phyloP scores from a whole-genome alignment of 2,113 vertebrate genomes.

The Hyaena hyaena region DNA sequence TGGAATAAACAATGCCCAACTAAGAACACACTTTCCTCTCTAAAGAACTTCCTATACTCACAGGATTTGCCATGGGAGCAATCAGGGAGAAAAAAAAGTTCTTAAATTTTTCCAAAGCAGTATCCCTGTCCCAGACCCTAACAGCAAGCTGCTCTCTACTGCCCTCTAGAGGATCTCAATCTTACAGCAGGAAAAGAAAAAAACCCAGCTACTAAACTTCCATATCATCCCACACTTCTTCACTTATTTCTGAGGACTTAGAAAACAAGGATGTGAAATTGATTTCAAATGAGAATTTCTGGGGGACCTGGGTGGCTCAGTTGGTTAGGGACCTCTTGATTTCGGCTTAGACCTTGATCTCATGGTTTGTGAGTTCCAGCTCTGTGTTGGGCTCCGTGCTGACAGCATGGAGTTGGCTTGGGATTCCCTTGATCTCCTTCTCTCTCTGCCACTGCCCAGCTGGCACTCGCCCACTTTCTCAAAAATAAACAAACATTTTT shows the following conservation, averaged over 20 bases:
- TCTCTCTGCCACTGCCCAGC: too few relatives aligned
- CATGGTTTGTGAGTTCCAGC: too few relatives aligned
- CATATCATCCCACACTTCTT: neutral
- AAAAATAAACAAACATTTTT: too few relatives aligned
- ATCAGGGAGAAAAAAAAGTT: neutral
- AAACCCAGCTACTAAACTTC: neutral
- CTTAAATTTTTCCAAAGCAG: neutral
- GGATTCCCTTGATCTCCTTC: too few relatives aligned
- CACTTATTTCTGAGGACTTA: neutral
- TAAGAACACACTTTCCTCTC: neutral
- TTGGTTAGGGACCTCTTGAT: too few relatives aligned
- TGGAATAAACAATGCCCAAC: neutral
- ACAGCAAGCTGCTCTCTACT: slow-evolving; percentile 39
- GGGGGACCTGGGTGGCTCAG: too few relatives aligned
- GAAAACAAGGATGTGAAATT: neutral
- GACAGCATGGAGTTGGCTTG: too few relatives aligned
- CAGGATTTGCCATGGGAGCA: neutral
- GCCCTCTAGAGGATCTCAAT: slow-evolving; percentile 54
- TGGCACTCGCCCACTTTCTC: too few relatives aligned
- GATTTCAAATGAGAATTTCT: neutral
- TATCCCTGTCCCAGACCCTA: neutral
- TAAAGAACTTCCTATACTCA: neutral
- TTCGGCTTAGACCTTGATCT: too few relatives aligned
- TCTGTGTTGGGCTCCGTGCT: too few relatives aligned
- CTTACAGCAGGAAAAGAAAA: neutral